Evolutionary conservation across 2,888 invertebrate species (phyloP), one percentile per base, ranked within the genome.

Genomic region (Lasioglossum morio): DNA sequence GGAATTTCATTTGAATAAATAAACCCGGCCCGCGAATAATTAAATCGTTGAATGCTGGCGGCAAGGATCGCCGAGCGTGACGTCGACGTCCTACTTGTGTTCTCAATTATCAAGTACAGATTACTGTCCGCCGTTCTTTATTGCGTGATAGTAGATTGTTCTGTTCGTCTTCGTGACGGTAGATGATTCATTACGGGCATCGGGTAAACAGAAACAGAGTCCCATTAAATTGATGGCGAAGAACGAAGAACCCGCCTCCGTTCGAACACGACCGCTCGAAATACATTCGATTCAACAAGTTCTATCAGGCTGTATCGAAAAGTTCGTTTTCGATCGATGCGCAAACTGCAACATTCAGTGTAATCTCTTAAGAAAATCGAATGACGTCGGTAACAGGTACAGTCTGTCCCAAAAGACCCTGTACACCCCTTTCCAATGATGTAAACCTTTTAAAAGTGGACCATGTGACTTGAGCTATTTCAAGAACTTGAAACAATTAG

Each of bases 71-170:
- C 37, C 69, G 72, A 83, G 83, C 90, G 90, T 90, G 72, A 90
- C 90, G 86, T 83, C 79, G 73, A 63, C 79, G 90, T 87, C 84
- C 90, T 81, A 90, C 87, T 90, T 90, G 84, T 81, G 72, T 80
- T 82, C 72, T 57, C 80, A 57, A 79, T 87, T 87, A 84, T 79
- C 87, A 77, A 79, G 48, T 72, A 73, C 79, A 72, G 63, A 73
- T 81, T 79, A 70, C 73, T 46, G 72, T 46, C 63, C 46, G 48
- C 53, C 27, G 60, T 79, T 81, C 34, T 86, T 78, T 77, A 84
- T 57, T 23, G 70, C 73, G 43, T 23, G 72, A 79, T 60, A 34
- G n/a, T 30, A 34, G 40, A 72, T 34, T 34, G 72, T 77, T 79
- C 75, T 75, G 34, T 73, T 86, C 19, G 40, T 16, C 37, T n/a